These are phyloP conservation scores for Fissipunctia ypsillon DNA, from an alignment of 2,888 invertebrate species.

Conservation along the genomic window DNA sequence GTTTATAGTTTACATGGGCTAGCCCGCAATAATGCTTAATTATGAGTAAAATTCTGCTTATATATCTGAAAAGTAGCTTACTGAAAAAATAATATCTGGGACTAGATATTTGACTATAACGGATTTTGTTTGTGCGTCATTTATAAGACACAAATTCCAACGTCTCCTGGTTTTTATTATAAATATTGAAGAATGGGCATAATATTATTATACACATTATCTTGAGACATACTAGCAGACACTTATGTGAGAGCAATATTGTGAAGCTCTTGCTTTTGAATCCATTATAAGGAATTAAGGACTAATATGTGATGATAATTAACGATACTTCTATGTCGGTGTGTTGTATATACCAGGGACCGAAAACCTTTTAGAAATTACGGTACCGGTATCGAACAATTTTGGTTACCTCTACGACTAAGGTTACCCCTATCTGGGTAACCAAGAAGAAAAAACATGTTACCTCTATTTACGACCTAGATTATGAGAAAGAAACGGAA, in stretches of 20 bases:
- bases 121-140: slow-evolving; percentile 81
- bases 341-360: no score
- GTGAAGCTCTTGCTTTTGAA: slow-evolving; percentile 39
- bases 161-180: slow-evolving; percentile 62
- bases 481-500: no score
- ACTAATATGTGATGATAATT: slow-evolving; percentile 2
- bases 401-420: no score
- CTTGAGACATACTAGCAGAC: slow-evolving; percentile 62
- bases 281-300: neutral
- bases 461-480: no score
- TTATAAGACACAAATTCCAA: slow-evolving; percentile 62
- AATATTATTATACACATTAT: slow-evolving; percentile 58
- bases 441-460: no score
- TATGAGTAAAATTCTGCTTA: slow-evolving; percentile 80
- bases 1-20: slow-evolving; percentile 66
- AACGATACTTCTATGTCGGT: slow-evolving; percentile 2
- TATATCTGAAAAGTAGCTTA: slow-evolving; percentile 79
- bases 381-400: no score
- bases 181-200: slow-evolving; percentile 67
- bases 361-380: no score
- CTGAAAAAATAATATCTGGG: slow-evolving; percentile 83
- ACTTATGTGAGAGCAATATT: slow-evolving; percentile 50
- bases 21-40: slow-evolving; percentile 73
- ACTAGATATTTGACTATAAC: slow-evolving; percentile 89
- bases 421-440: no score